These are phyloP conservation scores for Leucophora obtusa DNA, from an alignment of 2,888 invertebrate species.

Conservation along the genomic window DNA sequence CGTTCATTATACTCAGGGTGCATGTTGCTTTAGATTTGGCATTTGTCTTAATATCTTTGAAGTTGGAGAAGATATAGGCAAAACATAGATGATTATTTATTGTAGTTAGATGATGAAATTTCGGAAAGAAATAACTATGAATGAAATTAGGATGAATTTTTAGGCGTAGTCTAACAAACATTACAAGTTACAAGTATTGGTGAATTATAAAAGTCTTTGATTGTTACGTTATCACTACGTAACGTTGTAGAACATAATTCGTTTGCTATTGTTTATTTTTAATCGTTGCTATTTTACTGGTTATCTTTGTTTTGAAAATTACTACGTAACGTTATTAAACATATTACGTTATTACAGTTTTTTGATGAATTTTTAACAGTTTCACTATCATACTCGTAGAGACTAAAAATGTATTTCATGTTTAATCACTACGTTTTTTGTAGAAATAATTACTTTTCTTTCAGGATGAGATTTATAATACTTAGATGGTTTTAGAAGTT, in stretches of 20 bases:
- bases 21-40: conserved; percentile 70
- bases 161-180: conserved; percentile 25
- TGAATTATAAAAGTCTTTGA: neutral
- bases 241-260: neutral
- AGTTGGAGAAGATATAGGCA: conserved; percentile 26
- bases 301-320: neutral
- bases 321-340: neutral
- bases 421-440: too few species aligned
- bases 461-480: neutral
- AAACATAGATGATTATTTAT: conserved; percentile 10
- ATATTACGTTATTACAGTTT: too few species aligned
- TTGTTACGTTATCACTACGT: neutral
- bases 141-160: conserved; percentile 39
- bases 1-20: conserved; percentile 71
- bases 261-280: neutral
- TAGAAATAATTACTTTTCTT: neutral
- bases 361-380: too few species aligned
- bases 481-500: neutral
- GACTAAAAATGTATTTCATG: too few species aligned
- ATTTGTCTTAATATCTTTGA: conserved; percentile 49
- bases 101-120: neutral
- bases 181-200: conserved; percentile 14
- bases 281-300: neutral
- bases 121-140: conserved; percentile 33
- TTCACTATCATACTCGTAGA: too few species aligned